Conservation (phyloP, 2,113 vertebrate species). For the Carassius auratus region DNA sequence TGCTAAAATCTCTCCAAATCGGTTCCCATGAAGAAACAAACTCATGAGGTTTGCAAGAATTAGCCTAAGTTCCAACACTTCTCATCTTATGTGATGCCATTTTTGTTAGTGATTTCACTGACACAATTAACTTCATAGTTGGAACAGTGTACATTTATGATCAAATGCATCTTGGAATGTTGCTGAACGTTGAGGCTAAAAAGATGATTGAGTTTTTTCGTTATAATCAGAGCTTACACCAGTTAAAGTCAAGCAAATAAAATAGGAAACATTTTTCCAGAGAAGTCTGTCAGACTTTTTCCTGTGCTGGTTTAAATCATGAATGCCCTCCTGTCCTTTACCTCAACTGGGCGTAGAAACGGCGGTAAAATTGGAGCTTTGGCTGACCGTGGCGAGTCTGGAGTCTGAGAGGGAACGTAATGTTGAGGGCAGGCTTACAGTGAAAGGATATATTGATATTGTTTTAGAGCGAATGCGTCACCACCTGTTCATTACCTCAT, state of each 20-base stretch:
- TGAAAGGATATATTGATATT: conserved; percentile 48
- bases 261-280: conserved; percentile 8
- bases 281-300: conserved; percentile 21
- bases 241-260: not conserved
- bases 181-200: not conserved
- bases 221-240: not conserved
- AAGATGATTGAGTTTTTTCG: not conserved
- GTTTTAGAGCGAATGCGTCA: conserved; percentile 33
- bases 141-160: no score
- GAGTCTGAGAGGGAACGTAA: conserved; percentile 21
- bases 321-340: conserved; percentile 42
- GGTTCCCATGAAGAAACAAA: no score
- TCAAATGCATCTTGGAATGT: not conserved
- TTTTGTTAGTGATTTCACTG: no score
- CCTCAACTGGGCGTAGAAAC: conserved; percentile 30
- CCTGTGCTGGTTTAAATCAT: conserved; percentile 34
- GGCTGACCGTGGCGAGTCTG: conserved; percentile 21
- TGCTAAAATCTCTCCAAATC: not conserved
- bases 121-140: no score
- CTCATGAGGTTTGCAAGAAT: no score
- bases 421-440: not conserved
- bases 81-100: no score
- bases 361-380: conserved; percentile 18
- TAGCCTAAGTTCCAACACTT: no score
- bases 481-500: conserved; percentile 37